Conservation (phyloP, 1,140 invertebrate species). For the Catajapyx aquilonaris region DNA sequence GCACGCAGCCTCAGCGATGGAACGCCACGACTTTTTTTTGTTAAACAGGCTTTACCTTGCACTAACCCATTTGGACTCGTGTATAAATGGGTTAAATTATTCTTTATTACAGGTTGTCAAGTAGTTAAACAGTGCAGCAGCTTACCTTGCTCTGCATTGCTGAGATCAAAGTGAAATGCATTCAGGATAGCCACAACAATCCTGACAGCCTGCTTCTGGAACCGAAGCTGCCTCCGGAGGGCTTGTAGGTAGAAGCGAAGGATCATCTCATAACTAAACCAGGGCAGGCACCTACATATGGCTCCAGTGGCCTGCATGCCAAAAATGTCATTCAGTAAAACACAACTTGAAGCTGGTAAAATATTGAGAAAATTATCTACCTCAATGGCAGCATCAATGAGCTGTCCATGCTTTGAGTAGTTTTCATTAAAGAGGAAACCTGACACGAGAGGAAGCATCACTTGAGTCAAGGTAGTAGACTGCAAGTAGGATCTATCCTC, state of each 20-base stretch:
- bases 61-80: no score
- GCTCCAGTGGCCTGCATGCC: constrained; percentile 33
- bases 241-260: constrained; percentile 57
- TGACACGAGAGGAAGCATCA: constrained; percentile 62
- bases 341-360: not conserved
- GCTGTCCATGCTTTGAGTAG: constrained; percentile 46
- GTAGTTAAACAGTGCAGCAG: no score
- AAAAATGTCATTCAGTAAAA: constrained; percentile 2
- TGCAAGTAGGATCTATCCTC: constrained; percentile 33
- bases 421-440: constrained; percentile 57
- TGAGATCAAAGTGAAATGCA: constrained; percentile 81
- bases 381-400: constrained; percentile 56
- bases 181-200: constrained; percentile 66
- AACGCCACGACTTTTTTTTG: no score
- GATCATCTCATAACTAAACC: constrained; percentile 65
- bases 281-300: constrained; percentile 54
- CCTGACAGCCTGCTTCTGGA: constrained; percentile 62
- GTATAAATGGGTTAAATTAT: no score
- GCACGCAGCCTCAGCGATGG: no score
- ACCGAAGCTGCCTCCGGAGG: constrained; percentile 40
- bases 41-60: no score
- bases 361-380: constrained; percentile 9
- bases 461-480: constrained; percentile 50
- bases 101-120: no score
- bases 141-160: constrained; percentile 26